Evolutionary conservation across 2,797 vertebrate genomes (phyloP), one percentile per base, ranked within the genome.

Genomic region (Pseudomugil tenellus): DNA sequence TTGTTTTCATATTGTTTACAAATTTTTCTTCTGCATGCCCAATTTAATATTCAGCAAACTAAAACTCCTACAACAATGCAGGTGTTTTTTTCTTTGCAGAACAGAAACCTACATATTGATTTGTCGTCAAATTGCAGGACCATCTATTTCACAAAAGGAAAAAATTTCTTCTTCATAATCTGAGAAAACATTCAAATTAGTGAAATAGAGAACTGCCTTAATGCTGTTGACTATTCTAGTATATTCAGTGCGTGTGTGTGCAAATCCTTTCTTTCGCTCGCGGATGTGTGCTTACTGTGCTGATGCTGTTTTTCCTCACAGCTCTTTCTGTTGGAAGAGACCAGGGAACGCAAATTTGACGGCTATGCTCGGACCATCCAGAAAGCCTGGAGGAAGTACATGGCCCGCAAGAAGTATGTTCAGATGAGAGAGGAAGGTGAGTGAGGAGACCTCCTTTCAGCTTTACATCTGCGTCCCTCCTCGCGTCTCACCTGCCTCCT

Each of bases 351-450:
- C 17, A 99, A 98, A 87, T 99, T 98, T 6, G 98, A 99, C 3
- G 94, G 96, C 13, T 97, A 97, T 0, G 98, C 98, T 61, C 93
- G 98, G 54, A 93, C 96, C 59, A 99, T 99, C 91, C 98, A 99
- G 84, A 98, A 95, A 58, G 95, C 96, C 12, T 99, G 98, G 98
- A 95, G 98, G 81, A 98, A 96, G 57, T 96, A 97, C 0, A 51
- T 88, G 2, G 97, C 97, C 81, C 94, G 96, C 69, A 99, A 98
- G 92, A 98, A 96, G 87, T 98, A 97, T 0, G 97, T 98, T 58
- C 96, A 99, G 84, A 99, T 99, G 98, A 95, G 98, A 87, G 98
- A 99, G 88, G 95, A 98, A 94, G 98, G 98, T 99, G 80, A 92
- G 92, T 51, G 31, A 58, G 32, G 52, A 1, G 13, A 29, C 29